phyloP scores from a whole-genome alignment of 2,797 vertebrate species.

The Picus viridis region DNA sequence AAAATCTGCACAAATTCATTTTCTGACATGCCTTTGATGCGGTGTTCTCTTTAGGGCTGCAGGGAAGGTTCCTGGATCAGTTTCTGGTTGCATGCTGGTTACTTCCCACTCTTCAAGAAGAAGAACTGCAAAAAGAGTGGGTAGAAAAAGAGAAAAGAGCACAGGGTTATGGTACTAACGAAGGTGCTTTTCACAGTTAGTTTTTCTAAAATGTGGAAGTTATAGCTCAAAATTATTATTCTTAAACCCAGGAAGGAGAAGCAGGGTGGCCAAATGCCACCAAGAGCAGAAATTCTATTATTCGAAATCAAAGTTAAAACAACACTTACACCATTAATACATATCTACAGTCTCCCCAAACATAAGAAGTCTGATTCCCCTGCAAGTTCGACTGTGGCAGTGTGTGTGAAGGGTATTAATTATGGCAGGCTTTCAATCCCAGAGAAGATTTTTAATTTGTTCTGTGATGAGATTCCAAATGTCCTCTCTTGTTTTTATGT shows the following conservation, averaged over 20 bases:
- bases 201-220: not conserved
- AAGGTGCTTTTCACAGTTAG: not conserved
- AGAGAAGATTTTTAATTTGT: not conserved
- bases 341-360: not conserved
- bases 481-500: slow-evolving; percentile 8
- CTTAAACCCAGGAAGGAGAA: not conserved
- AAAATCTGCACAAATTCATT: not conserved
- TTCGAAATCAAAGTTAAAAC: not conserved
- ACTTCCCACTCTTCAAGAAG: not conserved
- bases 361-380: not conserved
- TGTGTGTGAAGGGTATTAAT: not conserved
- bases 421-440: not conserved
- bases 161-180: not conserved
- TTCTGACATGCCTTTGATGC: not conserved
- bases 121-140: not conserved
- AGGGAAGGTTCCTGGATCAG: not conserved
- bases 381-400: not conserved
- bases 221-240: not conserved
- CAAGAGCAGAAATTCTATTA: not conserved
- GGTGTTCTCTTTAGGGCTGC: not conserved
- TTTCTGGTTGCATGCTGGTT: not conserved
- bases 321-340: not conserved
- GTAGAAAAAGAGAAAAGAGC: not conserved
- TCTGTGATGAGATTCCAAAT: slow-evolving; percentile 37
- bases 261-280: not conserved